phyloP scores from a whole-genome alignment of 2,888 invertebrate species.

The Drosophila incognita region DNA sequence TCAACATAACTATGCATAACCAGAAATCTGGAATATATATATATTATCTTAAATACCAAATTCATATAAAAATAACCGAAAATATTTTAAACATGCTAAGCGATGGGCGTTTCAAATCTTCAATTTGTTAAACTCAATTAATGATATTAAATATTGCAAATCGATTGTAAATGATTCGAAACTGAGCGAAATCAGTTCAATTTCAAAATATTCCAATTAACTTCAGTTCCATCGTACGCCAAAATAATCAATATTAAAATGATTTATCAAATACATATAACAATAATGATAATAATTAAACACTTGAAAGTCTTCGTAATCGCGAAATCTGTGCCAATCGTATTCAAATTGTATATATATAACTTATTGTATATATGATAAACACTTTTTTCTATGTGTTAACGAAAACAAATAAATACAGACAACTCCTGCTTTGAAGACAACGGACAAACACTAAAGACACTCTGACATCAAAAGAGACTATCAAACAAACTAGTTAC shows the following conservation, averaged over 20 bases:
- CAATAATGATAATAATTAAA: constrained; percentile 38
- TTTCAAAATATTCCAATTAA: constrained; percentile 17
- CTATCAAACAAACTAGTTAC: constrained; percentile 6
- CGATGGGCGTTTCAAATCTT: constrained; percentile 18
- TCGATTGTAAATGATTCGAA: constrained; percentile 33
- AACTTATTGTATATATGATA: constrained; percentile 60
- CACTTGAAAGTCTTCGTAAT: constrained; percentile 38
- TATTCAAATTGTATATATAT: constrained; percentile 60
- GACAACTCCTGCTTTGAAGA: constrained; percentile 30
- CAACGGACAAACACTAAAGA: neutral
- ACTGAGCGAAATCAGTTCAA: neutral
- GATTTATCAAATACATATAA: constrained; percentile 22
- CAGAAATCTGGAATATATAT: constrained; percentile 25
- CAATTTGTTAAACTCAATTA: neutral
- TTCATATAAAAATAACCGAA: constrained; percentile 8
- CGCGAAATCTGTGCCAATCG: constrained; percentile 84
- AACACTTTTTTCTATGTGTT: constrained; percentile 67
- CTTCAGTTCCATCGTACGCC: constrained; percentile 13
- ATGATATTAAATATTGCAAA: neutral
- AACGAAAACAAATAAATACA: constrained; percentile 16
- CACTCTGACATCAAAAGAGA: neutral
- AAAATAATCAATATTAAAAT: constrained; percentile 27
- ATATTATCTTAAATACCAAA: constrained; percentile 21
- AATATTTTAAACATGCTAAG: constrained; percentile 4
- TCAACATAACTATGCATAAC: constrained; percentile 34